Conservation (phyloP, 1,140 invertebrate species). For the Pseudoatta argentina region DNA sequence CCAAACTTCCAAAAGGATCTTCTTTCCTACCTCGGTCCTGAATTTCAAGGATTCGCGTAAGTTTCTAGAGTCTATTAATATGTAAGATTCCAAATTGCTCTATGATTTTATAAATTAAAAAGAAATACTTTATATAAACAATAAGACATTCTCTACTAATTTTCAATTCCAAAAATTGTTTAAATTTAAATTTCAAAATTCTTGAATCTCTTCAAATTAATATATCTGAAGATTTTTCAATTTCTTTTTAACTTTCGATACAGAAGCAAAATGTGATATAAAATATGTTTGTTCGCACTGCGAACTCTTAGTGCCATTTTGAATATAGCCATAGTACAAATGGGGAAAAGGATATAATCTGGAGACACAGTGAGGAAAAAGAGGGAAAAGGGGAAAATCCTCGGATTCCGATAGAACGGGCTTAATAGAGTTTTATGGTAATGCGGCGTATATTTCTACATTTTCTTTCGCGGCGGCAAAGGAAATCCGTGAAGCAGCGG, state of each 20-base stretch:
- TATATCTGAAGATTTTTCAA: not conserved
- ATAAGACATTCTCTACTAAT: not conserved
- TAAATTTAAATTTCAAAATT: slow-evolving; percentile 2
- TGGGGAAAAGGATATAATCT: slow-evolving; percentile 35
- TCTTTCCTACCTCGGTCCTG: slow-evolving; percentile 90
- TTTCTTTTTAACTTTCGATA: not conserved
- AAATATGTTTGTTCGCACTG: not conserved
- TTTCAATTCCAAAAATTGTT: not conserved
- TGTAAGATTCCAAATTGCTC: not conserved
- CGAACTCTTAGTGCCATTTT: slow-evolving; percentile 27
- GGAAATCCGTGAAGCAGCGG: slow-evolving; percentile 62
- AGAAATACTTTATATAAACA: not conserved
- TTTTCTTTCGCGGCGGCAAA: slow-evolving; percentile 60
- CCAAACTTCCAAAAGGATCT: slow-evolving; percentile 92
- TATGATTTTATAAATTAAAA: not conserved
- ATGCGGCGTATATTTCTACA: slow-evolving; percentile 64
- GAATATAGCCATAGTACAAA: slow-evolving; percentile 18
- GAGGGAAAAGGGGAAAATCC: slow-evolving; percentile 42
- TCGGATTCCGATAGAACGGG: slow-evolving; percentile 56
- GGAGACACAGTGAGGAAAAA: slow-evolving; percentile 3
- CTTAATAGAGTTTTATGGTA: slow-evolving; percentile 65
- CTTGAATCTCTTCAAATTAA: not conserved
- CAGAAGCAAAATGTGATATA: not conserved
- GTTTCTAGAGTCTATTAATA: slow-evolving; percentile 50
- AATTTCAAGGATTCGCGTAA: slow-evolving; percentile 89